Conservation (phyloP, 30 jellyfish, hydroid and myxozoan species). For the Chrysaora quinquecirrha region DNA sequence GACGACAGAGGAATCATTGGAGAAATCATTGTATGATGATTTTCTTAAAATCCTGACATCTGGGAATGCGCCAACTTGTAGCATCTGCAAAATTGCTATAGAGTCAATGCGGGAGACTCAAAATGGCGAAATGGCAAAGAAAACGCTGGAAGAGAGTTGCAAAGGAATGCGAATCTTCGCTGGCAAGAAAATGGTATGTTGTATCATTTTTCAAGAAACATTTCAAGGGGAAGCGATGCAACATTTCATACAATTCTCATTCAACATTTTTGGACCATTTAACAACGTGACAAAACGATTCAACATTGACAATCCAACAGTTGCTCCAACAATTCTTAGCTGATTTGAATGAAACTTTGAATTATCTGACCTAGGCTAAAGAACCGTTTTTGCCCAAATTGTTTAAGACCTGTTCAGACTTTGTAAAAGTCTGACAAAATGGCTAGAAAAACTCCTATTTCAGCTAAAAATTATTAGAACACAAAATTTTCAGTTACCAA, state of each 20-base stretch:
- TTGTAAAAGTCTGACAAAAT: too few species aligned
- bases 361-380: too few species aligned
- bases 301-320: background rate
- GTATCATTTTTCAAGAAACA: background rate
- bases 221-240: background rate
- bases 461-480: too few species aligned
- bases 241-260: background rate
- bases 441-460: too few species aligned
- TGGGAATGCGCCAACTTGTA: slow-evolving; percentile 15
- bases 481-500: too few species aligned
- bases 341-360: background rate
- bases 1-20: background rate
- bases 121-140: background rate
- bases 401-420: too few species aligned
- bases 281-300: background rate
- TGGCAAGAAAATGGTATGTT: slow-evolving; percentile 11
- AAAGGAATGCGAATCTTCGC: background rate
- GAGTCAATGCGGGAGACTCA: background rate
- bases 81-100: slow-evolving; percentile 38
- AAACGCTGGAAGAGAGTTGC: background rate
- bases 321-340: background rate
- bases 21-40: background rate
- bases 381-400: too few species aligned
- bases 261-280: background rate
- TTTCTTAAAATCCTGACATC: background rate